Base-by-base conservation (phyloP, 2,113 vertebrate genomes). In the Ia io region DNA sequence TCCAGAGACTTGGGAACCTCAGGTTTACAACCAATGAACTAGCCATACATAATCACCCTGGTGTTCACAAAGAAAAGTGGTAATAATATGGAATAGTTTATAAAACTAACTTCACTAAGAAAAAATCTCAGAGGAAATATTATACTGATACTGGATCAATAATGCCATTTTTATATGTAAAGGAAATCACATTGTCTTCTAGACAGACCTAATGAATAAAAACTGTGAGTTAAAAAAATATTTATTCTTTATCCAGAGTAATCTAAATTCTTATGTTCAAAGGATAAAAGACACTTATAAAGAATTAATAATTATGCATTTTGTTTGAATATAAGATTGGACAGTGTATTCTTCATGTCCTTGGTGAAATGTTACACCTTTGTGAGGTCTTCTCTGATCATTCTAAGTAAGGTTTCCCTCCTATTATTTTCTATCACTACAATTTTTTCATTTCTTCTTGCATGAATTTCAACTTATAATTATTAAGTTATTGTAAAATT, bases 321-420 rank as follows among this genome's bases (percentile, higher is more conserved):
- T 70, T 96, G 78, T 67, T 93, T 94, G 87, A 91, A 91, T 83
- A 51, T 56, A 85, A 91, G 18, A 70, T 93, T 91, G 93, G 25
- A 84, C 3, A 91, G 13, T 84, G 3, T 86, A 77, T 47, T 30
- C 9, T 94, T 94, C 20, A 84, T 32, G 14, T 44, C 10, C 23
- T 47, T 37, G 8, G 49, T 70, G 25, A 94, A 97, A 95, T 93
- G 80, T 71, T 69, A 83, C 5, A 74, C 5, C n/a, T 61, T 53
- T 35, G n/a, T 53, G 35, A 69, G 1, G 20, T 6, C 14, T 92
- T 82, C 67, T 91, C 82, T 84, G 85, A 80, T 40, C 9, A 87
- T 22, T 5, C 13, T 79, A 90, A 67, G 25, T 87, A 70, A 86
- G 44, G 13, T 47, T 91, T 30, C 42, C 18, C 20, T 73, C 30